These are phyloP conservation scores for Ennomos erosarius DNA, from an alignment of 2,888 invertebrate species.

Conservation along the genomic window DNA sequence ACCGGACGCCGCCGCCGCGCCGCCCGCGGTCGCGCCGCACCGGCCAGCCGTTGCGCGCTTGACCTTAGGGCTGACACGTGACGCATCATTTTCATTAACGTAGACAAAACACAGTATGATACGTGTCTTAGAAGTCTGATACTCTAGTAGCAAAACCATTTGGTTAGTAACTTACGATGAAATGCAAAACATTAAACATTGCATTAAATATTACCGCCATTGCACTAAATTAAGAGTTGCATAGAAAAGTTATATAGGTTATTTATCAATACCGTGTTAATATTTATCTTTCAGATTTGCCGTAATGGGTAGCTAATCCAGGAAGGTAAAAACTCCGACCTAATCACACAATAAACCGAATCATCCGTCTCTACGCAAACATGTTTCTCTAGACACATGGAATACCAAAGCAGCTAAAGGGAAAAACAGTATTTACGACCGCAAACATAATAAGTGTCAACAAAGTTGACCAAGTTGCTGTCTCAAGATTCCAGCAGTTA, in stretches of 20 bases:
- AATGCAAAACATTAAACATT: too few relatives aligned
- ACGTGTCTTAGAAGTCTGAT: neutral
- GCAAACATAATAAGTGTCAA: slow-evolving; percentile 34
- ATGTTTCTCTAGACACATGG: slow-evolving; percentile 9
- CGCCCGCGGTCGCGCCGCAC: slow-evolving; percentile 60
- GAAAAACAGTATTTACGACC: slow-evolving; percentile 34
- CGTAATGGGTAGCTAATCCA: too few relatives aligned
- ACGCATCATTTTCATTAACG: slow-evolving; percentile 1
- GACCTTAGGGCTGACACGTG: slow-evolving; percentile 37
- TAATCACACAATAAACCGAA: slow-evolving; percentile 20
- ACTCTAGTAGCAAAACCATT: neutral
- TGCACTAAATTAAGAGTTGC: too few relatives aligned
- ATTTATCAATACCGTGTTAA: too few relatives aligned
- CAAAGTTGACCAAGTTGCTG: slow-evolving; percentile 29
- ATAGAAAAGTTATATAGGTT: too few relatives aligned
- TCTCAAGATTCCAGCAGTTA: slow-evolving; percentile 28
- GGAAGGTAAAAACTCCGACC: neutral
- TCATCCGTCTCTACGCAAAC: slow-evolving; percentile 10
- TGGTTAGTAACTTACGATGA: too few relatives aligned
- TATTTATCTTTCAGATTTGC: too few relatives aligned
- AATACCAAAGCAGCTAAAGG: slow-evolving; percentile 19
- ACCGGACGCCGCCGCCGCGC: slow-evolving; percentile 67
- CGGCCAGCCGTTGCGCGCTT: slow-evolving; percentile 48
- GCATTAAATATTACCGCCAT: too few relatives aligned
- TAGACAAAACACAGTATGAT: neutral